Evolutionary conservation across 92 coral and sea anemone species (phyloP).

Genomic region (Porites evermanni): DNA sequence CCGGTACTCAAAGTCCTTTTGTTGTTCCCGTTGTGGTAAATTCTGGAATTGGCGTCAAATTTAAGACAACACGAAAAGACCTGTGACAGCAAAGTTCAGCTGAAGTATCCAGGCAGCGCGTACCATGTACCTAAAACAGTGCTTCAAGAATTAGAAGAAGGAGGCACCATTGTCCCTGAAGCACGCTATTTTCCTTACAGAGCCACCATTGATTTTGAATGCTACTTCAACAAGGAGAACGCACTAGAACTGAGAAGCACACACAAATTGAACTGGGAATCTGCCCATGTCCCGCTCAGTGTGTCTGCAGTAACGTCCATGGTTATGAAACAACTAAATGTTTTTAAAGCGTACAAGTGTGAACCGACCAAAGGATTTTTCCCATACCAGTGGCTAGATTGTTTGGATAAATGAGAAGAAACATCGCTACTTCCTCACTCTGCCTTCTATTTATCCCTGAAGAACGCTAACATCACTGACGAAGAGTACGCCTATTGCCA

Average conservation of each 20-base stretch:
- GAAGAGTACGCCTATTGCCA: no score
- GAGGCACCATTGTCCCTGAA: background rate
- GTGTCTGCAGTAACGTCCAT: background rate
- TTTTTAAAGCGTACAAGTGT: background rate
- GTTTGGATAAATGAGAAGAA: no score
- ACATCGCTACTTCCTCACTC: no score
- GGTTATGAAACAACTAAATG: background rate
- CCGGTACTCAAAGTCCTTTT: background rate
- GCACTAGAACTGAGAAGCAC: background rate
- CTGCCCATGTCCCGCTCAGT: background rate
- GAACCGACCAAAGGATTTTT: no score
- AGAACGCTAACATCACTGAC: no score
- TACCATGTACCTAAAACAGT: slow-evolving; percentile 16
- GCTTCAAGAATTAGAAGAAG: background rate
- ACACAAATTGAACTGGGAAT: background rate
- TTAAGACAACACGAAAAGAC: slow-evolving; percentile 17
- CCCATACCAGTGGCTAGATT: no score
- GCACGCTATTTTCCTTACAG: background rate
- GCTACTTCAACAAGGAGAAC: background rate
- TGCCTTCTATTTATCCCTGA: no score
- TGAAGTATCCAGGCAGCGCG: slow-evolving; percentile 23
- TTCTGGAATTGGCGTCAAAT: background rate
- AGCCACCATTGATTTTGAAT: background rate
- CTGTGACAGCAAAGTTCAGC: slow-evolving; percentile 32
- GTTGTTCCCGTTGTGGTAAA: background rate